Evolutionary conservation across 2,888 invertebrate genomes (phyloP).

Genomic region (Cepaea hortensis): DNA sequence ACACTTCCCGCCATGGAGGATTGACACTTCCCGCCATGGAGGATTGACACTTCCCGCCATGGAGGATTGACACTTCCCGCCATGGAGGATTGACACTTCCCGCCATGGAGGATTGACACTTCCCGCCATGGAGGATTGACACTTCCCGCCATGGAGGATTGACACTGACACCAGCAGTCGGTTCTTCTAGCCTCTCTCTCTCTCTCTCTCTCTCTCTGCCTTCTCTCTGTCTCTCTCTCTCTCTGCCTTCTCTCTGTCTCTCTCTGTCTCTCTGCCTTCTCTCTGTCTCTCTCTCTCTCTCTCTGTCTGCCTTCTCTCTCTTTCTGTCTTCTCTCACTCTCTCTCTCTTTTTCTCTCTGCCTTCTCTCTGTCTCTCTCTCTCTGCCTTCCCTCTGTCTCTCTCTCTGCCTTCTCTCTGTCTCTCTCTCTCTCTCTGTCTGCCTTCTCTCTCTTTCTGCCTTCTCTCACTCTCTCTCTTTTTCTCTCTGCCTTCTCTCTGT

Average conservation of each 20-base stretch:
- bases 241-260: neutral
- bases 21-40: no score
- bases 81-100: no score
- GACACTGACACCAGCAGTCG: no score
- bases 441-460: conserved; percentile 11
- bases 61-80: no score
- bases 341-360: neutral
- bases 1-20: no score
- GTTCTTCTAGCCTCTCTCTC: no score
- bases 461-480: conserved; percentile 9
- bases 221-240: conserved; percentile 14
- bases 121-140: no score
- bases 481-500: conserved; percentile 28
- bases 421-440: no score
- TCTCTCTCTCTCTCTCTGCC: conserved; percentile 5
- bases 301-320: neutral
- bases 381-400: neutral
- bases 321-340: neutral
- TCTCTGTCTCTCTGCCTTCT: no score
- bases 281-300: conserved; percentile 37
- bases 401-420: neutral
- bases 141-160: no score
- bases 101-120: no score
- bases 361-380: neutral
- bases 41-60: no score